These are phyloP conservation scores for Lathamus discolor DNA, from an alignment of 2,113 vertebrate species.

Conservation along the genomic window DNA sequence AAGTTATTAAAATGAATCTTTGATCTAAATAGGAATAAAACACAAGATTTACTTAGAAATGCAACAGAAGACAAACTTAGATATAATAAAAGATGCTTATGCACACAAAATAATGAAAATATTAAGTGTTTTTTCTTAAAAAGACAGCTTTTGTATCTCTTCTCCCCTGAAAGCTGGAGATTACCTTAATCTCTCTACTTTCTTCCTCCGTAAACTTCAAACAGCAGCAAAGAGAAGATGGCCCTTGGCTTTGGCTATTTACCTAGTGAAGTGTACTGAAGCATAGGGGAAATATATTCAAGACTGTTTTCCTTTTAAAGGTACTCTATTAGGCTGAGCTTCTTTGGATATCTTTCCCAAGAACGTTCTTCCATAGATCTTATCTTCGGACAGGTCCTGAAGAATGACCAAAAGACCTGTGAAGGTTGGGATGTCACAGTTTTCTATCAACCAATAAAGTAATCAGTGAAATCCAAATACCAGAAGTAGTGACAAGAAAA, in stretches of 20 bases:
- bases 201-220: background rate
- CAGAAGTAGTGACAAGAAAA: background rate
- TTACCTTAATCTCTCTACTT: background rate
- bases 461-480: background rate
- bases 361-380: background rate
- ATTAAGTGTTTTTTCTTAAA: background rate
- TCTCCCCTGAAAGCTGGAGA: background rate
- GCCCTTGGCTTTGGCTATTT: background rate
- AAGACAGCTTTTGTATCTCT: fast-evolving
- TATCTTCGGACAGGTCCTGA: background rate
- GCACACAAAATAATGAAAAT: background rate
- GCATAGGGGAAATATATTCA: background rate
- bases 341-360: background rate
- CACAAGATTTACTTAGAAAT: background rate
- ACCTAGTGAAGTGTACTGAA: background rate
- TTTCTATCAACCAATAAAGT: background rate
- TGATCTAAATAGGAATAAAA: background rate
- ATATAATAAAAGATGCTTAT: background rate
- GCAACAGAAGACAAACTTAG: background rate
- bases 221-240: background rate
- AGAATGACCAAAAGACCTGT: background rate
- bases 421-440: background rate
- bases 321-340: background rate
- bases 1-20: background rate
- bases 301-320: background rate